Base-by-base conservation (phyloP, 1,140 invertebrate genomes). In the Microplitis demolitor region DNA sequence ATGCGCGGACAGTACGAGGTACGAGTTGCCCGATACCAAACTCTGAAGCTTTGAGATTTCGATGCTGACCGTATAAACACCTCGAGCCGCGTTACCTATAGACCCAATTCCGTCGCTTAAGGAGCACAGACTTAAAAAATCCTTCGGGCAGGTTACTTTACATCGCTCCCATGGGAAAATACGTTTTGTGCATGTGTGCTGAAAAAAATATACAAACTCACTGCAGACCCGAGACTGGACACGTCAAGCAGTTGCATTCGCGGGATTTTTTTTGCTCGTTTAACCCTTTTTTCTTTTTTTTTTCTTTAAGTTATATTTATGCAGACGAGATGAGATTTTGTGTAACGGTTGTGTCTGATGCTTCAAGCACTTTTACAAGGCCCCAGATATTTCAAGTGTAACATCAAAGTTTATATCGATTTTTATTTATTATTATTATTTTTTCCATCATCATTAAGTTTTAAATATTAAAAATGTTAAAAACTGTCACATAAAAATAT, bases 101-200 rank as follows among this genome's bases (percentile, higher is more conserved):
- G 75, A 81, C 78, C 78, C 77, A 79, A 79, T 79, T 79, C 78
- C 71, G 74, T 74, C 53, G 45, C 72, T 72, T 56, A 71, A 71
- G 72, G 78, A 76, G 72, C 74, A 74, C 66, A 45, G 39, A 45
- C 6, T 45, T 45, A 45, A 45, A 45, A 45, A 45, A 45, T 45
- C 39, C 39, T 45, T 11, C 39, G 6, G 39, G 39, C 39, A 45
- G 8, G 6, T 45, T 45, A 45, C 39, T 11, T 45, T 45, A 45
- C 39, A 45, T 45, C 8, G 39, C 6, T 45, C 39, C 39, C 39
- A 45, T 45, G 39, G 39, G 39, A 45, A 45, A 45, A 45, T 45
- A 45, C 39, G 39, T 45, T 45, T 45, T 45, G 39, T 45, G 39
- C 6, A 45, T 45, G 39, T 45, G 62, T 34, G 31, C 62, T 35